Evolutionary conservation across 2,797 vertebrate genomes (phyloP), one percentile per base, ranked within the genome.

Genomic region (Pangasius krempfi): DNA sequence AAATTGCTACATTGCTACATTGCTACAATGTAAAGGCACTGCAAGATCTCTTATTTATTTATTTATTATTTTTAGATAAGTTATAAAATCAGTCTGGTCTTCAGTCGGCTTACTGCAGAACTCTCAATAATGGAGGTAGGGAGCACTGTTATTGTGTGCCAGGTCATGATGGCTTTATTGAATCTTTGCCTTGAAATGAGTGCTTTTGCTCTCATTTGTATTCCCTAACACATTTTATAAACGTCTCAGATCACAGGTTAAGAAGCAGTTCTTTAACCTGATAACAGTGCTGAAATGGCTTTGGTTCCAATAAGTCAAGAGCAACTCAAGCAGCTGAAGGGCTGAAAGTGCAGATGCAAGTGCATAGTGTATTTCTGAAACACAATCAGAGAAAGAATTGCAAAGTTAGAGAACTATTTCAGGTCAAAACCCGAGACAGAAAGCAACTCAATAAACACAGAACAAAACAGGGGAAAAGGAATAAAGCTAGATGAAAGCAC

Each of bases 221-320:
- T 37, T 56, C 30, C 54, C 54, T 58, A 80, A 75, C 25, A 30
- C 58, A 27, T 60, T 88, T 54, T 54, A 84, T 47, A 84, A 47
- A 10, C 44, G 50, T 84, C 44, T 52, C 60, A 37, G 1, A 54
- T 52, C 66, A 64, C 40, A 75, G 44, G 73, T 73, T 60, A 83
- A 82, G n/a, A 87, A 82, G 54, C 40, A 37, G 18, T 44, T n/a
- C 13, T 47, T 44, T 44, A 82, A 40, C 16, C 13, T 58, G 68
- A 68, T 56, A 81, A 78, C 52, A 58, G 5, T 70, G n/a, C 10
- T 54, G 56, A 83, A 82, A 82, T 37, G 22, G 37, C 22, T 58
- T 47, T 47, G 78, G n/a, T 60, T 72, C 14, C 75, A 87, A 50
- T 60, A 27, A 47, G 52, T 37, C 40, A 56, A 60, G 9, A 73